Percentiles rank a stretch among this genome's conserved stretches.
These are phyloP conservation scores for Trogon surrucura DNA, from an alignment of 2,113 vertebrate genomes.

Conservation along the genomic window DNA sequence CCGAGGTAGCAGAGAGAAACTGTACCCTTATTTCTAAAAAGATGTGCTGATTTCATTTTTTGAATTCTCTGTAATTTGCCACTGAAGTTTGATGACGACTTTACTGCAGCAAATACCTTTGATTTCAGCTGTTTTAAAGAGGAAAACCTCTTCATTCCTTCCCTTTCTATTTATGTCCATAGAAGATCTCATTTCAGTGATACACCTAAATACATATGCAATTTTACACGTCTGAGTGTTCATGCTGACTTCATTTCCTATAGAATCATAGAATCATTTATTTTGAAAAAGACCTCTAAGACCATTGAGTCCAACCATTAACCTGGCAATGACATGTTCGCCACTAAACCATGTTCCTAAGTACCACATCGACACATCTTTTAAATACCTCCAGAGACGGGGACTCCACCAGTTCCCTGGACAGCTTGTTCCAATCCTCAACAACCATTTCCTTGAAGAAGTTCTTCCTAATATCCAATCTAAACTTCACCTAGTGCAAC, in stretches of 20 bases:
- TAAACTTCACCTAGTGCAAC: too few species aligned
- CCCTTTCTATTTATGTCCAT: not conserved
- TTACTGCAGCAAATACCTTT: not conserved
- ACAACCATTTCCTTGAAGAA: too few species aligned
- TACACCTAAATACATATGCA: not conserved
- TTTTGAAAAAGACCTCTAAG: too few species aligned
- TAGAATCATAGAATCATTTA: too few species aligned
- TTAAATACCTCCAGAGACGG: too few species aligned
- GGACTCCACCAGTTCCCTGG: too few species aligned
- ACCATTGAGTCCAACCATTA: too few species aligned
- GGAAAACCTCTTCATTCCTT: not conserved
- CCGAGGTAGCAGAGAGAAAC: not conserved
- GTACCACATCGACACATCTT: too few species aligned
- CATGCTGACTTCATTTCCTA: not conserved
- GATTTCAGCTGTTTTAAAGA: not conserved
- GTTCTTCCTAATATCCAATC: too few species aligned
- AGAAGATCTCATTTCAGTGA: not conserved
- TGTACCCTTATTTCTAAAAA: not conserved
- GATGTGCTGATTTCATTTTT: not conserved
- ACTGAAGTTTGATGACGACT: not conserved
- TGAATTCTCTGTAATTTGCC: not conserved
- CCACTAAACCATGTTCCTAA: too few species aligned
- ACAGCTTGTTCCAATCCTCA: too few species aligned
- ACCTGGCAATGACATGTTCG: too few species aligned
- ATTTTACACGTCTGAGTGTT: not conserved